phyloP scores from a whole-genome alignment of 1,140 invertebrate genomes.

The Saccostrea cuccullata region DNA sequence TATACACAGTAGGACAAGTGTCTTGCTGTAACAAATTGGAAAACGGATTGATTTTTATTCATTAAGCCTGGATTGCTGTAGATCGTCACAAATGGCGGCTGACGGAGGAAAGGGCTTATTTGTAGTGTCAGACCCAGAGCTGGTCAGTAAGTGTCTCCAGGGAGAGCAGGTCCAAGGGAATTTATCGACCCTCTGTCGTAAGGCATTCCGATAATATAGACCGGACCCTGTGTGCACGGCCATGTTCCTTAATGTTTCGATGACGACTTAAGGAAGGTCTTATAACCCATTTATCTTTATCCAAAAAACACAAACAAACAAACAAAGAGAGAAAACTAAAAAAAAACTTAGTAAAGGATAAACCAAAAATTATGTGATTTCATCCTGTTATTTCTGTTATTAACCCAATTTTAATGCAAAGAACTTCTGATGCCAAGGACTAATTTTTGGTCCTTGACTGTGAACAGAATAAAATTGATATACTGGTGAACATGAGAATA shows the following conservation, averaged over 20 bases:
- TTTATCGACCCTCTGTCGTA: background rate
- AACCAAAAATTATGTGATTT: too few relatives aligned
- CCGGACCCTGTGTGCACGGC: background rate
- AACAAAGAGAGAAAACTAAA: background rate
- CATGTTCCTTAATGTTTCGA: background rate
- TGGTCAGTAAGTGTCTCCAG: background rate
- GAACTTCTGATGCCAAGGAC: too few relatives aligned
- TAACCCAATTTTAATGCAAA: too few relatives aligned
- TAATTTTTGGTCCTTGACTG: too few relatives aligned
- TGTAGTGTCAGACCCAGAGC: background rate
- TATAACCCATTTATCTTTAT: background rate
- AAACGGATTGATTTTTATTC: slow-evolving; percentile 38
- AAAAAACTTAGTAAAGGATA: too few relatives aligned
- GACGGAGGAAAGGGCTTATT: slow-evolving; percentile 3
- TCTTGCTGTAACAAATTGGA: slow-evolving; percentile 35
- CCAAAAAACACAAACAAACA: background rate
- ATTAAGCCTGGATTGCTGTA: slow-evolving; percentile 27
- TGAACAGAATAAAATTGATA: too few relatives aligned
- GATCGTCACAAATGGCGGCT: slow-evolving; percentile 3
- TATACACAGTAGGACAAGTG: slow-evolving; percentile 4
- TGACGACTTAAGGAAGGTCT: background rate
- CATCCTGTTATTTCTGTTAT: too few relatives aligned
- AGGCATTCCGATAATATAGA: background rate
- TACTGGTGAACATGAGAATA: too few relatives aligned
- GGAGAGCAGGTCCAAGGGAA: background rate